Conservation (phyloP, 1,140 invertebrate species). For the Drosophila quadrilineata region DNA sequence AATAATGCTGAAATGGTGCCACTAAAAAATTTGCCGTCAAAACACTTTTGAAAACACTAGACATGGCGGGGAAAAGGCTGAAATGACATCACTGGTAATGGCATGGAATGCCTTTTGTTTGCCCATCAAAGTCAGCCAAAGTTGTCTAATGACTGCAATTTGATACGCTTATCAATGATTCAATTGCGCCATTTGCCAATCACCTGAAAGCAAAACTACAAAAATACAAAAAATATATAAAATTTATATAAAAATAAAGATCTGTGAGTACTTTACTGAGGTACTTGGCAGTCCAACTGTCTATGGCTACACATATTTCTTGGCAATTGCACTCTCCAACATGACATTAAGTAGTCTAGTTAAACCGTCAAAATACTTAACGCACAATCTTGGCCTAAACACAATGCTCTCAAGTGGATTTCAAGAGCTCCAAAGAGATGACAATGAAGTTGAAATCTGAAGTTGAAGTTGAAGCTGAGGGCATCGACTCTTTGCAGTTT, state of each 20-base stretch:
- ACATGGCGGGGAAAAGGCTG: too few relatives aligned
- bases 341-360: conserved; percentile 65
- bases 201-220: conserved; percentile 22
- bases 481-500: not conserved
- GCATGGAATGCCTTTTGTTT: conserved; percentile 42
- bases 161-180: conserved; percentile 72
- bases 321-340: conserved; percentile 60
- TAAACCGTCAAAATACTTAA: too few relatives aligned
- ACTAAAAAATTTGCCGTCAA: too few relatives aligned
- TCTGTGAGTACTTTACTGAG: not conserved
- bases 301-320: conserved; percentile 27
- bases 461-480: too few relatives aligned
- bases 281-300: not conserved
- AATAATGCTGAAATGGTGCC: too few relatives aligned
- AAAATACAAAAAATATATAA: not conserved
- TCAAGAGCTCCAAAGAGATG: too few relatives aligned
- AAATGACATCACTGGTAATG: too few relatives aligned
- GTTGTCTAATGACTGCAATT: conserved; percentile 75
- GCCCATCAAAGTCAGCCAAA: conserved; percentile 46
- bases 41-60: too few relatives aligned
- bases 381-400: too few relatives aligned
- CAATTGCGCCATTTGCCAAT: conserved; percentile 61
- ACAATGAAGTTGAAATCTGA: too few relatives aligned
- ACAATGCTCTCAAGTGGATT: conserved; percentile 8
- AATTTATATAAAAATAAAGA: not conserved